Conservation (phyloP, 2,888 invertebrate genomes). For the Catocala nupta region DNA sequence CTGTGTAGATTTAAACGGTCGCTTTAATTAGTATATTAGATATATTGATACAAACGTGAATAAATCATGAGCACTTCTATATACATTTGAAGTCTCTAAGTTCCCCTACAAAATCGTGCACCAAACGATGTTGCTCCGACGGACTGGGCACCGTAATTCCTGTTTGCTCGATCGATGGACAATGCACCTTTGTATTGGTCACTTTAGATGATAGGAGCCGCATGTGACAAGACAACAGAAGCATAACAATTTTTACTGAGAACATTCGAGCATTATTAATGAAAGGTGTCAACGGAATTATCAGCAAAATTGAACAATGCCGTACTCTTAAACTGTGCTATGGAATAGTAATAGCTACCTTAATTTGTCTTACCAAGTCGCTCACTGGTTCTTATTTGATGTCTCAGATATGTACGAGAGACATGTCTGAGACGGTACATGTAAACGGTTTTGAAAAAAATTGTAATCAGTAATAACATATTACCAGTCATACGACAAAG, state of each 20-base stretch:
- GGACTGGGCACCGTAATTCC: neutral
- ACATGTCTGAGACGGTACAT: too few species aligned
- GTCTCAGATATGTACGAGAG: too few species aligned
- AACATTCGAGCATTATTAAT: slow-evolving; percentile 20
- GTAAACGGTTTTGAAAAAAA: too few species aligned
- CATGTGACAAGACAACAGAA: slow-evolving; percentile 4
- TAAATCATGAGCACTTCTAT: neutral
- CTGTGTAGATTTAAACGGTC: too few species aligned
- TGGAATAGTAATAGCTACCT: slow-evolving; percentile 22
- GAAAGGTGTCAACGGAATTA: slow-evolving; percentile 20
- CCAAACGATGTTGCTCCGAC: neutral
- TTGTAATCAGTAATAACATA: too few species aligned
- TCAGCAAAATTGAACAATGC: slow-evolving; percentile 28
- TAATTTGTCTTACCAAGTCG: neutral
- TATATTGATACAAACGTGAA: too few species aligned
- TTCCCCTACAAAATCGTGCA: neutral
- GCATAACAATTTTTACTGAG: slow-evolving; percentile 4
- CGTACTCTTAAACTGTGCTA: slow-evolving; percentile 29
- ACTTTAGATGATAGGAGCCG: slow-evolving; percentile 2
- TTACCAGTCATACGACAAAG: too few species aligned
- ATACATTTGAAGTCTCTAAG: neutral
- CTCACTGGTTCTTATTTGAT: neutral
- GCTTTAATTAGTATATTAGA: too few species aligned
- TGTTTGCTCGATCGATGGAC: slow-evolving; percentile 13
- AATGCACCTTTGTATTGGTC: slow-evolving; percentile 4